phyloP scores from a whole-genome alignment of 1,140 invertebrate genomes.

The Hyphantria cunea region DNA sequence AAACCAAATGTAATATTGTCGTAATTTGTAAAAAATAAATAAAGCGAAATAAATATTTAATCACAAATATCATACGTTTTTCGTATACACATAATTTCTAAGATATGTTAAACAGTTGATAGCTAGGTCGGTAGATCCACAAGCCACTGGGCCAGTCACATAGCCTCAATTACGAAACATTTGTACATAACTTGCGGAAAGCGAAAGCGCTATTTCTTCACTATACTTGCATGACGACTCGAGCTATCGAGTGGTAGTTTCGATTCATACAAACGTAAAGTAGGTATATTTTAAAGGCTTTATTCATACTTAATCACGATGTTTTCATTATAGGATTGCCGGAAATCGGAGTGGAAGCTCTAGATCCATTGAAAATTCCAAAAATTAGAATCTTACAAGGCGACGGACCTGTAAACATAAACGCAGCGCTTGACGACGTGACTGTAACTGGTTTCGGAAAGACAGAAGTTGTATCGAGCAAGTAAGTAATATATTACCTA shows the following conservation, averaged over 20 bases:
- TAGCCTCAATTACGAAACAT: slow-evolving; percentile 75
- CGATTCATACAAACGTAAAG: too few species aligned
- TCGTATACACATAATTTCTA: slow-evolving; percentile 8
- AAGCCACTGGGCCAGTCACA: slow-evolving; percentile 59
- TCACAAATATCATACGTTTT: too few species aligned
- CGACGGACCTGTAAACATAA: slow-evolving; percentile 85
- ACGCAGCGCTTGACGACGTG: slow-evolving; percentile 85
- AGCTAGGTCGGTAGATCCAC: slow-evolving; percentile 49
- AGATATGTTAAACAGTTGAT: slow-evolving; percentile 28
- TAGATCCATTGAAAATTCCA: slow-evolving; percentile 85
- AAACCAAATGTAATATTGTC: background rate
- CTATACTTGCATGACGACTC: slow-evolving; percentile 43
- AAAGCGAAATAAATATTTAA: too few species aligned
- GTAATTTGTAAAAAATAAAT: background rate
- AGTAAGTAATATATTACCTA: slow-evolving; percentile 72
- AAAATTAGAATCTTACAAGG: slow-evolving; percentile 86
- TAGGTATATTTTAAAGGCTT: too few species aligned
- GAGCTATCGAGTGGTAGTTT: slow-evolving; percentile 31
- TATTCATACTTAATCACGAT: too few species aligned
- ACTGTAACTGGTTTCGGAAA: slow-evolving; percentile 84
- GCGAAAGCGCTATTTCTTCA: slow-evolving; percentile 78
- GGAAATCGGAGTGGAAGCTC: slow-evolving; percentile 82
- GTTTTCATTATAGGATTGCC: slow-evolving; percentile 81
- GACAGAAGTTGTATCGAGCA: slow-evolving; percentile 84
- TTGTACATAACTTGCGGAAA: slow-evolving; percentile 73